Conservation (phyloP, 2,797 vertebrate species). For the Aulostomus chinensis region DNA sequence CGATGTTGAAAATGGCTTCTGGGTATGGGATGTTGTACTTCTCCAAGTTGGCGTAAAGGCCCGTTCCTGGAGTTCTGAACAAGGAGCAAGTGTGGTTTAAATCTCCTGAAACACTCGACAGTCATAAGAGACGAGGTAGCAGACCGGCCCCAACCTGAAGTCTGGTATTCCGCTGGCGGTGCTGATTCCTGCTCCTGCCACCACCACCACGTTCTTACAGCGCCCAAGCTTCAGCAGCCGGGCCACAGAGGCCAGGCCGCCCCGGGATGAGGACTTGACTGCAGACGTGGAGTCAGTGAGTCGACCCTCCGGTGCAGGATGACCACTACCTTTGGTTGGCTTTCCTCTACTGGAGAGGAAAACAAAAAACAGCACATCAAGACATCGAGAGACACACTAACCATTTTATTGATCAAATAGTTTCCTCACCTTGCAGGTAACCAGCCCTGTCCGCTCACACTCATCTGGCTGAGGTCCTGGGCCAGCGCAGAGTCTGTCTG, state of each 20-base stretch:
- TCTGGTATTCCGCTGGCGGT: conserved; percentile 86
- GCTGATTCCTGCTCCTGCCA: conserved; percentile 85
- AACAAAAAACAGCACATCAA: not conserved
- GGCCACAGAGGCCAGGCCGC: conserved; percentile 71
- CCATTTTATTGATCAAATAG: rapidly evolving
- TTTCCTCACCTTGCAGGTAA: conserved; percentile 61
- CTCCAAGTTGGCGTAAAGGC: conserved; percentile 81
- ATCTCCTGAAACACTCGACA: not conserved
- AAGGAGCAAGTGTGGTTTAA: not conserved
- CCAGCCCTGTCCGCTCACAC: conserved; percentile 60
- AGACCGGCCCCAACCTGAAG: conserved; percentile 77
- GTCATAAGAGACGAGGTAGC: not conserved
- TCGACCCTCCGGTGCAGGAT: not conserved
- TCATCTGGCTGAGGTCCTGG: conserved; percentile 79
- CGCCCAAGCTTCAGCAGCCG: conserved; percentile 79
- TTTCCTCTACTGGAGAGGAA: conserved; percentile 57
- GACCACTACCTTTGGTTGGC: conserved; percentile 8
- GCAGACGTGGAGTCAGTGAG: conserved; percentile 10
- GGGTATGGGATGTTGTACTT: conserved; percentile 82
- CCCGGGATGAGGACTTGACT: conserved; percentile 19
- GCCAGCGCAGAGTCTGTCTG: conserved; percentile 61
- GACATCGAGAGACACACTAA: no score
- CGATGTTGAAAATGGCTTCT: conserved; percentile 82
- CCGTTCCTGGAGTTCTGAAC: conserved; percentile 81
- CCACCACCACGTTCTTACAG: conserved; percentile 81